Evolutionary conservation across 2,113 vertebrate genomes (phyloP), one percentile per base, ranked within the genome.

Genomic region (Microcebus lehilahytsara): DNA sequence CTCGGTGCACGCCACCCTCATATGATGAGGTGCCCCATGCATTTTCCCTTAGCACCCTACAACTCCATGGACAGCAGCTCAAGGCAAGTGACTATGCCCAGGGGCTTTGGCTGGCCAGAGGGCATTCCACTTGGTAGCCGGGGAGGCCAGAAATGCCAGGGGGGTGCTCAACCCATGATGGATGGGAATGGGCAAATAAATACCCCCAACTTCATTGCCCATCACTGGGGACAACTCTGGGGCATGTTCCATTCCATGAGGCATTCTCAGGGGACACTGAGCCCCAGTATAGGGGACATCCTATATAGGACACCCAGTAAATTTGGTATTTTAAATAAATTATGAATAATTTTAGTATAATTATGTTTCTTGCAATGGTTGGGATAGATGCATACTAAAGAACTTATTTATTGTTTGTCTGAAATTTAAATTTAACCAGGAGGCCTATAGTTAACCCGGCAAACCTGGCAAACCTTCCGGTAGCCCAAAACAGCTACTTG

Each of bases 271-370:
- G 3, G 32, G 34, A 11, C 2, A 75, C 23, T 2, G 53, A 80
- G 34, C 53, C 56, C 88, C 23, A 30, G 13, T 49, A 49, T 49
- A 49, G 49, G 49, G 49, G 49, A 49, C 49, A 49, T 10, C 49
- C 49, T 49, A 49, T 34, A 46, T 20, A 91, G 71, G 27, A 49
- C 10, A 60, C 9, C 8, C 49, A 60, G 58, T 62, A 58, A 95
- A 93, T 85, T 89, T 49, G 37, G 34, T 85, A 91, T 91, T 91
- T 90, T 62, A 95, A 42, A 53, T 42, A 53, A 64, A 72, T 40
- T 62, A 34, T 16, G 42, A 94, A 34, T 60, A 12, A 66, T 84
- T 37, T 69, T 32, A 60, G 32, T 60, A 32, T 58, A 67, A 40
- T 40, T 40, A 58, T 53, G 56, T 64, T 17, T 37, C 22, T 75